A percentile compares a stretch with the other conserved stretches of the same genome.
Conservation (phyloP, 2,113 vertebrate species). For the Pongo abelii region DNA sequence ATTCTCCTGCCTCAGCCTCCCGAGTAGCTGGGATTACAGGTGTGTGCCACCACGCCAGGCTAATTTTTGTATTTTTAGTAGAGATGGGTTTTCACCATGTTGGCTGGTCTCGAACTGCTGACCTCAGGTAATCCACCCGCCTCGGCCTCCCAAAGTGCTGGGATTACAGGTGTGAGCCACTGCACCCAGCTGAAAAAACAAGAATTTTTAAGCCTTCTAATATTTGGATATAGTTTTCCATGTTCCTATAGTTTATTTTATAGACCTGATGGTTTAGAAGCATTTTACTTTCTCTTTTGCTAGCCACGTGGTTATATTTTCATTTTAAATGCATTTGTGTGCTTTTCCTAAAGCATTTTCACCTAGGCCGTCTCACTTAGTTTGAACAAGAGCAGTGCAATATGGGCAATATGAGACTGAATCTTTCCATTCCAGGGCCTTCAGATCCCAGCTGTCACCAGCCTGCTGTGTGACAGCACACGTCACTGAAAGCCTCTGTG, state of each 20-base stretch:
- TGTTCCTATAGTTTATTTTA: not conserved
- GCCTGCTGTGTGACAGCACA: not conserved
- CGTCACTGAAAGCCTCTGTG: not conserved
- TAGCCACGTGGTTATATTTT: not conserved
- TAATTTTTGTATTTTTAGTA: too few relatives aligned
- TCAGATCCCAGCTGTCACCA: not conserved
- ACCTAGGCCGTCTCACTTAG: too few relatives aligned
- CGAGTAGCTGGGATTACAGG: too few relatives aligned
- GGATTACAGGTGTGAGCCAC: too few relatives aligned
- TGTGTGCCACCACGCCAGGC: too few relatives aligned
- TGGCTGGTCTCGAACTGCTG: too few relatives aligned
- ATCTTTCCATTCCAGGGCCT: not conserved
- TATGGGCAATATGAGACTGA: not conserved
- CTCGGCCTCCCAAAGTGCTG: too few relatives aligned
- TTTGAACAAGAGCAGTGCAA: not conserved
- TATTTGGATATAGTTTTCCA: not conserved
- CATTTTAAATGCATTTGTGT: not conserved
- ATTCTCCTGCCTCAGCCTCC: too few relatives aligned
- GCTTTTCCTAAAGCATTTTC: not conserved
- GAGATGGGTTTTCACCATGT: too few relatives aligned
- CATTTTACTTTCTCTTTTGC: not conserved
- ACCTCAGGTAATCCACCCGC: too few relatives aligned
- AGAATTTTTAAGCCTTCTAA: not conserved
- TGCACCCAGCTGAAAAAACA: not conserved
- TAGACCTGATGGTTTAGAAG: not conserved